phyloP scores from a whole-genome alignment of 2,797 vertebrate genomes.

The Percopsis omiscomaycus region DNA sequence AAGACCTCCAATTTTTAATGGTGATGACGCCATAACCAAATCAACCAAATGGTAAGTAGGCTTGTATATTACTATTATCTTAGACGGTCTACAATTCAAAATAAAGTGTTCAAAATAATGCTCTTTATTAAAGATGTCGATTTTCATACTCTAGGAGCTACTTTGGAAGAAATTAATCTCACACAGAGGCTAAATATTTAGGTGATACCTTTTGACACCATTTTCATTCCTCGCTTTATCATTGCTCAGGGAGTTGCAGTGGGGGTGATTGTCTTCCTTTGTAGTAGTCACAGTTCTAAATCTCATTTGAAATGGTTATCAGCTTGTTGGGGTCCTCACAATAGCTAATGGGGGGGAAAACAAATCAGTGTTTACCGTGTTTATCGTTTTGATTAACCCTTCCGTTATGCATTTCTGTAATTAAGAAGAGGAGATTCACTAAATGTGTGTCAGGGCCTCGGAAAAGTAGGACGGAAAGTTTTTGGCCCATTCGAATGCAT shows the following conservation, averaged over 20 bases:
- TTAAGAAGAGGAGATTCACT: slow-evolving; percentile 62
- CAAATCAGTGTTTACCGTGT: slow-evolving; percentile 71
- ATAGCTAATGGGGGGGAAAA: slow-evolving; percentile 75
- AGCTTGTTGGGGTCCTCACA: slow-evolving; percentile 67
- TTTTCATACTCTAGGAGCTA: slow-evolving; percentile 19
- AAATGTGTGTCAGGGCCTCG: slow-evolving; percentile 35
- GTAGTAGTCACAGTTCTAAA: slow-evolving; percentile 73
- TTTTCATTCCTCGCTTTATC: slow-evolving; percentile 30
- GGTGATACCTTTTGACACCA: slow-evolving; percentile 24
- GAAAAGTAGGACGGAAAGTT: background rate
- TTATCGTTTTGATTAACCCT: slow-evolving; percentile 73
- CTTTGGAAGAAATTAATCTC: slow-evolving; percentile 23
- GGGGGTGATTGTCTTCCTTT: slow-evolving; percentile 50
- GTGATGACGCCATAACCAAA: background rate
- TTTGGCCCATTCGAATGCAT: background rate
- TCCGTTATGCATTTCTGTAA: slow-evolving; percentile 69
- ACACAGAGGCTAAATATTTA: slow-evolving; percentile 23
- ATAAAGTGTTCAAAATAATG: background rate
- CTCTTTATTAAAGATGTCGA: background rate
- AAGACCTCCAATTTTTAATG: background rate
- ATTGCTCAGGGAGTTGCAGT: slow-evolving; percentile 46
- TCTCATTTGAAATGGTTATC: slow-evolving; percentile 78
- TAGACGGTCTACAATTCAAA: background rate
- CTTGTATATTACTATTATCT: background rate
- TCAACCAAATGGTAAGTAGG: slow-evolving; percentile 1